These are phyloP conservation scores for Myotis daubentonii DNA, from an alignment of 2,797 vertebrate genomes.

Conservation along the genomic window DNA sequence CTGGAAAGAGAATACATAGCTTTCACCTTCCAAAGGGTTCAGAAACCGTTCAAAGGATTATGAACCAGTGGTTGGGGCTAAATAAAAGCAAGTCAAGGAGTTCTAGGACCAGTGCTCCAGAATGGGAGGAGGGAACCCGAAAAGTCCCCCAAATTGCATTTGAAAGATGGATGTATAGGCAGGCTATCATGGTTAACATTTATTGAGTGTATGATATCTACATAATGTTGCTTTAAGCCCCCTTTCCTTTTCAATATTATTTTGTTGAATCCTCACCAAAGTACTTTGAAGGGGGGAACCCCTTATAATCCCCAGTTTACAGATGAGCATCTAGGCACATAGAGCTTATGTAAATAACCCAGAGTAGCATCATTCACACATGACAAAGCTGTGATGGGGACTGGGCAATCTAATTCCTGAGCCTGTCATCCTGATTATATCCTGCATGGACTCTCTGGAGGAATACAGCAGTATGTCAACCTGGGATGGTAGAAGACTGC, in stretches of 20 bases:
- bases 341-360: neutral
- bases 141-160: neutral
- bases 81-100: constrained; percentile 21
- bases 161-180: neutral
- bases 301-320: neutral
- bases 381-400: neutral
- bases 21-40: neutral
- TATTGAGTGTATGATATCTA: neutral
- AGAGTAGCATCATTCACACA: neutral
- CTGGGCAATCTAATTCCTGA: neutral
- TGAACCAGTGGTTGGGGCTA: neutral
- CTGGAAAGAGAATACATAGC: neutral
- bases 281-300: neutral
- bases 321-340: neutral
- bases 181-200: neutral
- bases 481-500: neutral
- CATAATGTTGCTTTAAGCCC: neutral
- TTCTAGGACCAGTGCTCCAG: neutral
- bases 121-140: neutral
- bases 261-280: neutral
- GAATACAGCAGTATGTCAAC: neutral
- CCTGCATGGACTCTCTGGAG: neutral
- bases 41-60: neutral
- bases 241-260: neutral
- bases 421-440: neutral